Percentiles rank a stretch among this genome's conserved stretches.
Evolutionary conservation across 2,797 vertebrate genomes (phyloP).

Genomic region (Clarias pachynema): DNA sequence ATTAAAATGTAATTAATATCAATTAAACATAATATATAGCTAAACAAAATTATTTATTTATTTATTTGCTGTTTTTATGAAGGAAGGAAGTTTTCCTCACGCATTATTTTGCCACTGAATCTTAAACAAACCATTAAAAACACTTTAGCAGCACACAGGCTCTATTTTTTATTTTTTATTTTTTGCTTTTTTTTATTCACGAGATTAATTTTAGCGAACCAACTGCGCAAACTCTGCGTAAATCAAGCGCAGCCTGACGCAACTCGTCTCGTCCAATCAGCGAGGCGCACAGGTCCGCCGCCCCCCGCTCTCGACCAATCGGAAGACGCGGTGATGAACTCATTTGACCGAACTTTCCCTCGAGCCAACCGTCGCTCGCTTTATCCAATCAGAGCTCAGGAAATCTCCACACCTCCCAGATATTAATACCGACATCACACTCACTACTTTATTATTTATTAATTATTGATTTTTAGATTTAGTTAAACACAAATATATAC

Average conservation of each 20-base stretch:
- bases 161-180: neutral
- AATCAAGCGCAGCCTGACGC: neutral
- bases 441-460: neutral
- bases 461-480: neutral
- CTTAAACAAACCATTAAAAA: neutral
- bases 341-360: no score
- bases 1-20: neutral
- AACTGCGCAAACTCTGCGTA: conserved; percentile 3
- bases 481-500: neutral
- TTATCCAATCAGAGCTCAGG: neutral
- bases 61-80: neutral
- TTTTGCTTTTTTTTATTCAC: neutral
- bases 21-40: no score
- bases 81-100: neutral
- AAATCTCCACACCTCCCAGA: conserved; percentile 1
- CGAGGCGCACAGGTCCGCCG: conserved; percentile 30
- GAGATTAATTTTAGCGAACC: no score
- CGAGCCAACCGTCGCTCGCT: neutral
- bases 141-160: neutral
- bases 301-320: conserved; percentile 67
- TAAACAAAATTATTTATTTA: no score
- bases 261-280: conserved; percentile 41
- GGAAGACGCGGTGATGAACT: neutral
- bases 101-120: neutral
- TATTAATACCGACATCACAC: neutral